These are phyloP conservation scores for Ciona savignyi DNA, from an alignment of 23 tunicate genomes.

Conservation along the genomic window DNA sequence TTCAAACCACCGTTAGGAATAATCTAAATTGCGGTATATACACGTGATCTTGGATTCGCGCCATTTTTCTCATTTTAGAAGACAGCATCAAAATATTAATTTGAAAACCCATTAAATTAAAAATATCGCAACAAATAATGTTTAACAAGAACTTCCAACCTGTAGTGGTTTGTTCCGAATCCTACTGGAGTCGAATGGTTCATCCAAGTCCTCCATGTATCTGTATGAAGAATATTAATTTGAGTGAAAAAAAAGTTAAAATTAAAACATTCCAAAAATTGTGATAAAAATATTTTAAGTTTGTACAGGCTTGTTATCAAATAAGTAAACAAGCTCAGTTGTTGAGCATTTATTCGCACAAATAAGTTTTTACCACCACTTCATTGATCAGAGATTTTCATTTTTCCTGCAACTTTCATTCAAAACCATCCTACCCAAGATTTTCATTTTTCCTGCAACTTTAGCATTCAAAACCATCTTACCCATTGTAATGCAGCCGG, in stretches of 20 bases:
- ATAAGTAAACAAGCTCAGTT: not conserved
- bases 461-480: slow-evolving; percentile 2
- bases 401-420: no score
- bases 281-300: not conserved
- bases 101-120: not conserved
- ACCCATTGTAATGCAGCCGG: slow-evolving; percentile 71
- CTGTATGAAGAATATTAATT: slow-evolving; percentile 4
- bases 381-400: no score
- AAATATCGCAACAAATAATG: not conserved
- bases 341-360: no score
- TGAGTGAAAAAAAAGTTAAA: not conserved
- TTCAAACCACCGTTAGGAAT: no score
- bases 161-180: slow-evolving; percentile 35
- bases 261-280: not conserved
- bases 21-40: no score
- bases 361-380: no score
- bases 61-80: not conserved
- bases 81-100: not conserved
- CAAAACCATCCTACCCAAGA: no score
- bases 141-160: slow-evolving; percentile 10
- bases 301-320: not conserved
- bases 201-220: slow-evolving; percentile 74
- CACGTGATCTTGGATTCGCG: no score
- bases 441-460: no score
- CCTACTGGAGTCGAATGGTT: slow-evolving; percentile 86